A percentile compares a stretch with the other conserved stretches of the same genome.
Conservation (phyloP, 2,797 vertebrate genomes). For the Hypotaenidia okinawae region DNA sequence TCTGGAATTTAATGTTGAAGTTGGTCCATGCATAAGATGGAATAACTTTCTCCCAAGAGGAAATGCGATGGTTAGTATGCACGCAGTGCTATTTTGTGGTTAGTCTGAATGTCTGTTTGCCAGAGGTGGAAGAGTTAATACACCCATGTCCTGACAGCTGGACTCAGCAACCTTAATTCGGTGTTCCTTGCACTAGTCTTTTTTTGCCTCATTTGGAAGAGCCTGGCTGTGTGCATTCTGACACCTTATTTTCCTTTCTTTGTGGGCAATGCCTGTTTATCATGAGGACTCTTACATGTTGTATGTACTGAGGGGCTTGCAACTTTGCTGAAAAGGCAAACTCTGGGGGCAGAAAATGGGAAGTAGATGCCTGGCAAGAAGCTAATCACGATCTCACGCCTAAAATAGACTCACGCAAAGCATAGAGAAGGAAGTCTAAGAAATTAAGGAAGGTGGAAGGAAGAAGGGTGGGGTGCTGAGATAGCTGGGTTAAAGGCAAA, state of each 20-base stretch:
- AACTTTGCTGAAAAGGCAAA: conserved; percentile 51
- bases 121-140: background rate
- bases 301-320: background rate
- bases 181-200: background rate
- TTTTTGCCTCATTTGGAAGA: background rate
- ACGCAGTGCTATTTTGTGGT: background rate
- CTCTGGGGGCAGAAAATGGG: conserved; percentile 18
- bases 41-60: background rate
- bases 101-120: background rate
- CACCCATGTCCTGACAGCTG: background rate
- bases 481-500: conserved; percentile 52
- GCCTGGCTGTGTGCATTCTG: background rate
- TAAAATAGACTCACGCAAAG: conserved; percentile 35
- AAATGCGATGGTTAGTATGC: background rate
- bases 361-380: conserved; percentile 27
- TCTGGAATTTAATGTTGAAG: background rate
- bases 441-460: conserved; percentile 72
- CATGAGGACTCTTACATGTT: background rate
- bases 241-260: background rate
- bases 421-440: conserved; percentile 63
- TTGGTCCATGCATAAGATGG: background rate
- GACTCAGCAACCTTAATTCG: background rate
- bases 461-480: conserved; percentile 59
- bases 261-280: background rate
- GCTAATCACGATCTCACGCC: background rate